Evolutionary conservation across 2,797 vertebrate species (phyloP), one percentile per base, ranked within the genome.

Genomic region (Eospalax fontanierii): DNA sequence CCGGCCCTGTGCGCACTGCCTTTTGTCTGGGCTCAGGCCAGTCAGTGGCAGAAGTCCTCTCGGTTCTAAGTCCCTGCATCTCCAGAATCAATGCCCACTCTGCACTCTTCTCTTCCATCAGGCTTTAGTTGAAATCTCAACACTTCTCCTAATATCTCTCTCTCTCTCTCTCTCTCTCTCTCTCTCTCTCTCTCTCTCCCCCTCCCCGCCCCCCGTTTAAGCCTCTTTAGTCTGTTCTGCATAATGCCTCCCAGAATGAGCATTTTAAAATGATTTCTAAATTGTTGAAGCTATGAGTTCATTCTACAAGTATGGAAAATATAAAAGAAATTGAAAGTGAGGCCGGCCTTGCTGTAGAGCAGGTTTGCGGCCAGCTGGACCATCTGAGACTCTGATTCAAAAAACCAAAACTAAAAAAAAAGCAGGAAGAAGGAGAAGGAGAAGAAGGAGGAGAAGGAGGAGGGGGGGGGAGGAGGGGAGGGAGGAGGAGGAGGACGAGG

Each of bases 231-330:
- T 83, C 8, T 81, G 26, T 85, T 95, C 43, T 79, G 24, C 35
- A 19, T 33, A 74, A 28, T 54, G 26, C 30, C 50, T 73, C 15
- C 50, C 28, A 70, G 24, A 81, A 70, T 75, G 65, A 66, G 71
- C 28, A 61, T 66, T 89, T 81, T 0, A 30, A 89, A 85, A 57
- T 22, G 10, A 11, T 84, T 88, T 94, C 93, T 88, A 90, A 80
- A 73, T 78, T 90, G 4, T 74, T 91, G 89, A 95, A 88, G 43
- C 54, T 79, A 50, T 1, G 66, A 50, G 35, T 73, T 82, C 28
- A 90, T 79, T 92, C 33, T 81, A 80, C 73, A 84, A 46, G 59
- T 81, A 68, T 24, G 6, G 38, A 46, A 61, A 95, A 92, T 6
- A 46, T 30, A 43, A 26, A 28, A 30, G n/a, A 33, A n/a, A 61